Base-by-base conservation (phyloP, 2,888 invertebrate genomes). In the Priocnemis perturbator region DNA sequence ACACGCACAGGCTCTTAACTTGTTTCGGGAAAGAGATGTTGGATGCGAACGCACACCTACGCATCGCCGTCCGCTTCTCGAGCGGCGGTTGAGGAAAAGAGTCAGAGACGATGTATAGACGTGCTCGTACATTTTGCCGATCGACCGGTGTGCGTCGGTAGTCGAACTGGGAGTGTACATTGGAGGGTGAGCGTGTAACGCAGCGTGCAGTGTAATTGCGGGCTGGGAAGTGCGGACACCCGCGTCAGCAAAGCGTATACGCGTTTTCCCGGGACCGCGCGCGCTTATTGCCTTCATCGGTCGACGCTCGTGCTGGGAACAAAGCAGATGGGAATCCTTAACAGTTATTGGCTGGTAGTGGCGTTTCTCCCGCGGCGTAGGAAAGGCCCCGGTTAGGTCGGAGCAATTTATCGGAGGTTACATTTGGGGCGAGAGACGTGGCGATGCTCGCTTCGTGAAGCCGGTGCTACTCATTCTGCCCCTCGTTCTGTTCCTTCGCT, bases 271-370 rank as follows among this genome's bases (percentile, higher is more conserved):
- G 53, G 66, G 69, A 30, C 37, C 37, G 37, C 11, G 48, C 44
- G 19, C 76, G 81, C 76, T 86, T 84, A 85, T 86, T 86, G 82
- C 82, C 81, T 82, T 86, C 84, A 79, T 85, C 81, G 81, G 77
- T 78, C 69, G 67, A 60, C 68, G 73, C 55, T 57, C 68, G 66
- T 50, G 17, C 17, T 50, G 50, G 50, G 79, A 83, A 86, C 85
- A 86, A 85, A 87, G 86, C 84, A 82, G 81, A 85, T 83, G 85
- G 78, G 85, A 79, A 84, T 86, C 81, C 85, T 85, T 86, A 84
- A 85, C 83, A 83, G 82, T 84, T 82, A 87, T 87, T 84, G 85
- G 84, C 79, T 71, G 57, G 52, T 45, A 53, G 58, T 19, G 19
- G 44, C 57, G 69, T 67, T 67, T 73, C 56, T 30, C 45, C n/a